Evolutionary conservation across 2,888 invertebrate genomes (phyloP).

Genomic region (Hydrotaea cyrtoneurina): DNA sequence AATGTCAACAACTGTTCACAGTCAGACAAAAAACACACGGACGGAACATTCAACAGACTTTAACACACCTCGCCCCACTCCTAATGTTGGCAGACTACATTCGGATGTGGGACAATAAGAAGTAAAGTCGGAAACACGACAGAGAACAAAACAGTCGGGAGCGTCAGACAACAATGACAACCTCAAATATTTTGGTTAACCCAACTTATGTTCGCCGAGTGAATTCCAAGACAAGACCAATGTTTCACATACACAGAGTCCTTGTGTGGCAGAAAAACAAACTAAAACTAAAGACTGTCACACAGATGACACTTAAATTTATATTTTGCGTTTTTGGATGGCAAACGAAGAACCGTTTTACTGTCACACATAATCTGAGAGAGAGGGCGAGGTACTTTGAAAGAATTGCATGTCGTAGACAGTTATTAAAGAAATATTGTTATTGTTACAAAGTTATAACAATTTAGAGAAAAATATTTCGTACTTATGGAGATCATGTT

Average conservation of each 20-base stretch:
- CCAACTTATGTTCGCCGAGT: not conserved
- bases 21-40: not conserved
- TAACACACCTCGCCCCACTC: no score
- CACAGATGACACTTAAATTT: not conserved
- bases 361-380: no score
- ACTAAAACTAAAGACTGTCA: not conserved
- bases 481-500: no score
- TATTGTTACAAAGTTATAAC: no score
- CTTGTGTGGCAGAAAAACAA: no score
- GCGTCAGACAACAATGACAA: not conserved
- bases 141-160: not conserved
- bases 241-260: not conserved
- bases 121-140: not conserved
- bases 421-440: no score
- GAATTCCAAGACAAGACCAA: not conserved
- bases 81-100: not conserved
- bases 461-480: no score
- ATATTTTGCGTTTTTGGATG: not conserved
- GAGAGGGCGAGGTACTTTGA: no score
- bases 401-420: no score
- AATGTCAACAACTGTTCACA: not conserved
- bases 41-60: not conserved
- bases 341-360: no score
- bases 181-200: not conserved
- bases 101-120: no score